Evolutionary conservation across 2,888 invertebrate species (phyloP).

Genomic region (Biston betularia): DNA sequence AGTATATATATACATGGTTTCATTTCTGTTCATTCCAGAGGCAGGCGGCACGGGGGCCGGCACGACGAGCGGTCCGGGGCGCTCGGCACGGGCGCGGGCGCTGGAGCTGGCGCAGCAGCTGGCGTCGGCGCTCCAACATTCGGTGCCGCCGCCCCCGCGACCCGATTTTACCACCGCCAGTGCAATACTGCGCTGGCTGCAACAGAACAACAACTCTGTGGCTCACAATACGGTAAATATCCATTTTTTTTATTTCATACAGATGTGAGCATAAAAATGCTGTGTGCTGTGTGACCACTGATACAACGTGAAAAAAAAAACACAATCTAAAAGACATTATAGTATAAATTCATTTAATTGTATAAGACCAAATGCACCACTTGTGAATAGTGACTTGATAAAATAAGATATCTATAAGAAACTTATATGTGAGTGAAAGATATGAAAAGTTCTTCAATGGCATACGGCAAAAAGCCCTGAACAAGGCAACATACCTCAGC

Average conservation of each 20-base stretch:
- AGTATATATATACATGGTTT: background rate
- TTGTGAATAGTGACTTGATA: background rate
- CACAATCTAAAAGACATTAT: too few relatives aligned
- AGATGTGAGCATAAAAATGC: too few relatives aligned
- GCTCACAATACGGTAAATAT: conserved; percentile 66
- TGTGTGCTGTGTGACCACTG: too few relatives aligned
- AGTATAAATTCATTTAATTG: too few relatives aligned
- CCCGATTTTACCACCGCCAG: conserved; percentile 89
- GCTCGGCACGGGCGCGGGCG: conserved; percentile 82
- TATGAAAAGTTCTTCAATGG: too few relatives aligned
- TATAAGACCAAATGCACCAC: background rate
- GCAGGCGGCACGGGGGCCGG: conserved; percentile 69
- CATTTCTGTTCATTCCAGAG: conserved; percentile 55
- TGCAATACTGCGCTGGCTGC: conserved; percentile 89
- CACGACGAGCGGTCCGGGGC: conserved; percentile 68
- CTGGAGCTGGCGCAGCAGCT: conserved; percentile 88
- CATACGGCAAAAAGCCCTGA: background rate
- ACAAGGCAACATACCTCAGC: background rate
- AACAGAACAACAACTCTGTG: conserved; percentile 82
- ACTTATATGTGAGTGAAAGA: background rate
- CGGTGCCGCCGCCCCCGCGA: conserved; percentile 87
- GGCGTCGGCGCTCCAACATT: conserved; percentile 88
- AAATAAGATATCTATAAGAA: background rate
- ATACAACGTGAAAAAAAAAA: too few relatives aligned
- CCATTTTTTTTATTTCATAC: background rate